Evolutionary conservation across 2,888 invertebrate species (phyloP).

Genomic region (Pheosia gnoma): DNA sequence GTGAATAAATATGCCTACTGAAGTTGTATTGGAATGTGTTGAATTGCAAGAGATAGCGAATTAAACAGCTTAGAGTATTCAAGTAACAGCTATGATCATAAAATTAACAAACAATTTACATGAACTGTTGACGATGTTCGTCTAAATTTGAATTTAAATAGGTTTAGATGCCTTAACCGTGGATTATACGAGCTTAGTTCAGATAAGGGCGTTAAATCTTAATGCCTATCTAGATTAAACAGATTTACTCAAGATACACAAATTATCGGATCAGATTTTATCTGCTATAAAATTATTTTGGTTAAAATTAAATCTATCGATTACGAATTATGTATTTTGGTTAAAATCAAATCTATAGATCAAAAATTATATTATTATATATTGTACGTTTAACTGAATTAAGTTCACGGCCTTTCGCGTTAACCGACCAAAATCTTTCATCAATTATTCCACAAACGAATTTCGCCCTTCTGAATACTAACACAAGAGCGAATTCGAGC

Average conservation of each 20-base stretch:
- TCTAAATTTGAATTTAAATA: slow-evolving; percentile 1
- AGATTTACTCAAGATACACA: neutral
- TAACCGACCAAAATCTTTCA: neutral
- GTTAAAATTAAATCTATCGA: neutral
- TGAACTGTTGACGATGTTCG: slow-evolving; percentile 5
- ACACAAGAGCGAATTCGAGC: neutral
- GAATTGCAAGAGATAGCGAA: neutral
- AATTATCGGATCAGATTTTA: neutral
- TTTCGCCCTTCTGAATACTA: neutral
- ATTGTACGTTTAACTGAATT: too few relatives aligned
- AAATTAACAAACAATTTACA: neutral
- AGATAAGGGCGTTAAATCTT: neutral
- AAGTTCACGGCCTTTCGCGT: neutral
- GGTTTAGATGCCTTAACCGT: neutral
- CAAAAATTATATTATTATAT: too few relatives aligned
- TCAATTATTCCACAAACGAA: neutral
- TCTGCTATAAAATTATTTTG: too few relatives aligned
- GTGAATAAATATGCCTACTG: neutral
- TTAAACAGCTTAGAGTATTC: neutral
- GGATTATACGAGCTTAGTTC: neutral
- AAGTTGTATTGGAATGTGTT: neutral
- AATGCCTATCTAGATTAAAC: neutral
- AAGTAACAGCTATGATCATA: slow-evolving; percentile 7
- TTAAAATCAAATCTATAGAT: neutral
- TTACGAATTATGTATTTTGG: too few relatives aligned